Conservation (phyloP, 2,797 vertebrate genomes). For the Urosaurus nigricauda region DNA sequence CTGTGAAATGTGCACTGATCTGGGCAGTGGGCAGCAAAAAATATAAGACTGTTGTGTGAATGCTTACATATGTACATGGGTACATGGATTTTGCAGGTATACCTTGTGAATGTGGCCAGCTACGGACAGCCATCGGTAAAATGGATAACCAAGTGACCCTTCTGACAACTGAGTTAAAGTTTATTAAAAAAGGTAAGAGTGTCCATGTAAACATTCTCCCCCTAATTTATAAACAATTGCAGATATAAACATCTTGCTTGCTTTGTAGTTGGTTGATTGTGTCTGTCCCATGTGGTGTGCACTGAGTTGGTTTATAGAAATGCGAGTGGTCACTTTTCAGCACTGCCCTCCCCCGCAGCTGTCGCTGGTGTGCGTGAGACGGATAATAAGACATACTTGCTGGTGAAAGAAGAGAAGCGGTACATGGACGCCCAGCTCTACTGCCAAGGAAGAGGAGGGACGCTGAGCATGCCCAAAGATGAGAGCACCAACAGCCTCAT, state of each 20-base stretch:
- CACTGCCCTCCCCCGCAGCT: conserved; percentile 98
- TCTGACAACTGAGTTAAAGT: conserved; percentile 92
- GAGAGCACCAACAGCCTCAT: conserved; percentile 88
- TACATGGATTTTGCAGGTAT: conserved; percentile 80
- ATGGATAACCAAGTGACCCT: conserved; percentile 95
- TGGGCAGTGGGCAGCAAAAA: neutral
- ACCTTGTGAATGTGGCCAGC: conserved; percentile 93
- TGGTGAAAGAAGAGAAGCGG: conserved; percentile 97
- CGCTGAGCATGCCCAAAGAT: conserved; percentile 96
- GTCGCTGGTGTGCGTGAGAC: conserved; percentile 97
- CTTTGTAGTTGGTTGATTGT: conserved; percentile 52
- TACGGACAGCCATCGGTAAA: conserved; percentile 95
- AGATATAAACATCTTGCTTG: neutral
- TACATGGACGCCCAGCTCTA: conserved; percentile 91
- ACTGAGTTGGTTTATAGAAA: conserved; percentile 89
- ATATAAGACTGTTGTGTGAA: neutral
- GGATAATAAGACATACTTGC: conserved; percentile 94
- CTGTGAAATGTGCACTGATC: neutral
- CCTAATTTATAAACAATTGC: neutral
- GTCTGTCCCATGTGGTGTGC: conserved; percentile 67
- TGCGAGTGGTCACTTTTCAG: conserved; percentile 96
- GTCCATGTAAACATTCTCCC: neutral
- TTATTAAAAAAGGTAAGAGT: conserved; percentile 96
- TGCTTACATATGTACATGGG: neutral
- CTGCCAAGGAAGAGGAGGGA: conserved; percentile 93